A percentile compares a stretch with the other conserved stretches of the same genome.
Conservation (phyloP, 2,888 invertebrate genomes). For the Philaethria dido region DNA sequence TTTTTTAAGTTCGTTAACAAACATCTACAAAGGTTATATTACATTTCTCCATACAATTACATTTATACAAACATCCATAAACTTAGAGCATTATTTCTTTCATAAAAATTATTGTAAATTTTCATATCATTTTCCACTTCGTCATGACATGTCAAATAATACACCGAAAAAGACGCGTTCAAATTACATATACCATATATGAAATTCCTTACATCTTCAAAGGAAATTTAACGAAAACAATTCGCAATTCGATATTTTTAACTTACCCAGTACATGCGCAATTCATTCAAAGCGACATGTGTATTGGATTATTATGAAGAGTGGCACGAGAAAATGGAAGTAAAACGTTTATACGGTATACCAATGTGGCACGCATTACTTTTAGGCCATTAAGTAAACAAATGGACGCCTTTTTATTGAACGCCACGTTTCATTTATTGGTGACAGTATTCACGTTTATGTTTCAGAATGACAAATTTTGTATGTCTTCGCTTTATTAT, state of each 20-base stretch:
- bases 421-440: slow-evolving; percentile 13
- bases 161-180: not conserved
- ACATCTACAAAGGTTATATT: too few species aligned
- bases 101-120: not conserved
- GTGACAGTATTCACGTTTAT: slow-evolving; percentile 4
- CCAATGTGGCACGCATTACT: slow-evolving; percentile 12
- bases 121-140: not conserved
- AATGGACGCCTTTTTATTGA: slow-evolving; percentile 19
- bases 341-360: slow-evolving; percentile 19
- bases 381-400: slow-evolving; percentile 19
- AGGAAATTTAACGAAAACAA: slow-evolving; percentile 9
- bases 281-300: slow-evolving; percentile 14
- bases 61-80: not conserved
- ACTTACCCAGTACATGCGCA: not conserved
- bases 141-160: slow-evolving; percentile 10
- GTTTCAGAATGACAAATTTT: not conserved
- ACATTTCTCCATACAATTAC: not conserved
- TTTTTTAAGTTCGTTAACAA: too few species aligned
- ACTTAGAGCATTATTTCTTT: too few species aligned
- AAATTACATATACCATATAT: not conserved
- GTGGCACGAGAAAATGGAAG: slow-evolving; percentile 17
- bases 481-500: slow-evolving; percentile 1
- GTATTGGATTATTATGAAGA: slow-evolving; percentile 24
- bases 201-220: not conserved
- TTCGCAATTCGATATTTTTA: slow-evolving; percentile 12